Base-by-base conservation (phyloP, 2,113 vertebrate species). In the Chionis minor region DNA sequence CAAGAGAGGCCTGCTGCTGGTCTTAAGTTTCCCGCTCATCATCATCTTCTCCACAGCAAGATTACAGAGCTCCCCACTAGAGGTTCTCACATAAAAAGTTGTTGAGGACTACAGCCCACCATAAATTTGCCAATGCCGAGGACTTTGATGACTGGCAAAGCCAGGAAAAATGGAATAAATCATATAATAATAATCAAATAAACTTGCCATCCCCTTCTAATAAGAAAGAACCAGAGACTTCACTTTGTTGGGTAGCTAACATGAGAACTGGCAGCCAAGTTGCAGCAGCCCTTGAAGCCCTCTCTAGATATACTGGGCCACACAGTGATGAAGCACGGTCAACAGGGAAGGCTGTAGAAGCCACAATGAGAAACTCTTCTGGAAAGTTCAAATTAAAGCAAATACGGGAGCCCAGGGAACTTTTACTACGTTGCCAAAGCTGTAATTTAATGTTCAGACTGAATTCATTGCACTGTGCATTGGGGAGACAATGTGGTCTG, bases 361-460 rank as follows among this genome's bases (percentile, higher is more conserved):
- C 70, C 86, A 91, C 89, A 66, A 5, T 4, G 62, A 85, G 84
- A 92, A 92, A 63, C 52, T 82, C 70, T 73, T 89, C 58, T 77
- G 81, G 86, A 95, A 97, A 91, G 77, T 92, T 90, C 35, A 94
- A 51, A 12, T 47, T 80, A 54, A 26, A 94, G 45, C 66, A 94
- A 85, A 92, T 73, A 85, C 62, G n/a, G 70, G 91, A 95, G 89
- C 70, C 91, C 73, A 92, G 2, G 88, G 91, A 96, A 74, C 84
- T 21, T 66, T 79, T 79, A 75, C 70, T 87, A 28, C 24, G 38
- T 59, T 89, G 84, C 28, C 87, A 95, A 90, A 90, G 47, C 55
- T 83, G 82, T 86, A 96, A 94, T 95, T 94, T 87, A 92, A 84
- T 94, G 93, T 90, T 97, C 95, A 92, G 92, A 83, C 75, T 66